A percentile compares a stretch with the other conserved stretches of the same genome.
These are phyloP conservation scores for Druon quercuslanigerum DNA, from an alignment of 1,140 invertebrate species.

Conservation along the genomic window DNA sequence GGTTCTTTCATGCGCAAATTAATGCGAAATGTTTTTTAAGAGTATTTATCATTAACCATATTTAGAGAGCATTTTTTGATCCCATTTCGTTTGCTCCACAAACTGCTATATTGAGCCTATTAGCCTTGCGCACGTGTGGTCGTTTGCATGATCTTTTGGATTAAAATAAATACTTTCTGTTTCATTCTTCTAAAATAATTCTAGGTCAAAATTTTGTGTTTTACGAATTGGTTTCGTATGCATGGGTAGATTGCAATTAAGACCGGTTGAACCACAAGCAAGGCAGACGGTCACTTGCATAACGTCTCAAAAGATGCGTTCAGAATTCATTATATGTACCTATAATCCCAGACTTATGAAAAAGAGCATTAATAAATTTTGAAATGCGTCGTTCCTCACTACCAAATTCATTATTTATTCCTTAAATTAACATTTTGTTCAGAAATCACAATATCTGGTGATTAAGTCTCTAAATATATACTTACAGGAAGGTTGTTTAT, in stretches of 20 bases:
- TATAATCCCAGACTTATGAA: slow-evolving; percentile 47
- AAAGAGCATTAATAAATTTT: slow-evolving; percentile 43
- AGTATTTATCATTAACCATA: too few relatives aligned
- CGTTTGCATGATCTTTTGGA: too few relatives aligned
- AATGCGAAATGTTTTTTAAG: slow-evolving; percentile 34
- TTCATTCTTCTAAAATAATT: neutral
- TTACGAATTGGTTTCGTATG: slow-evolving; percentile 14
- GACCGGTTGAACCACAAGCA: slow-evolving; percentile 62
- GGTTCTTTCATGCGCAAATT: neutral
- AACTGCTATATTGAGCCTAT: too few relatives aligned
- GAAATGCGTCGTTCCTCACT: slow-evolving; percentile 3
- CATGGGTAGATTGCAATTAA: slow-evolving; percentile 57
- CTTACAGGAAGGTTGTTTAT: neutral
- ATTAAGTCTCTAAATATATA: neutral
- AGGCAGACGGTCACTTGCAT: slow-evolving; percentile 56
- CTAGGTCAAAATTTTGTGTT: slow-evolving; percentile 10
- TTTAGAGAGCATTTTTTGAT: too few relatives aligned
- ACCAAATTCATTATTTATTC: slow-evolving; percentile 9
- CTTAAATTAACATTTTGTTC: neutral
- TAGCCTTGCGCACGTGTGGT: too few relatives aligned
- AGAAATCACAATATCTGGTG: neutral
- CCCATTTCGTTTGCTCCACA: too few relatives aligned
- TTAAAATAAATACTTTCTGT: too few relatives aligned
- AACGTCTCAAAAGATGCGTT: slow-evolving; percentile 52
- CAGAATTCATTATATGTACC: slow-evolving; percentile 32